Conservation (phyloP, 1,140 invertebrate species). For the Drosophila azteca region DNA sequence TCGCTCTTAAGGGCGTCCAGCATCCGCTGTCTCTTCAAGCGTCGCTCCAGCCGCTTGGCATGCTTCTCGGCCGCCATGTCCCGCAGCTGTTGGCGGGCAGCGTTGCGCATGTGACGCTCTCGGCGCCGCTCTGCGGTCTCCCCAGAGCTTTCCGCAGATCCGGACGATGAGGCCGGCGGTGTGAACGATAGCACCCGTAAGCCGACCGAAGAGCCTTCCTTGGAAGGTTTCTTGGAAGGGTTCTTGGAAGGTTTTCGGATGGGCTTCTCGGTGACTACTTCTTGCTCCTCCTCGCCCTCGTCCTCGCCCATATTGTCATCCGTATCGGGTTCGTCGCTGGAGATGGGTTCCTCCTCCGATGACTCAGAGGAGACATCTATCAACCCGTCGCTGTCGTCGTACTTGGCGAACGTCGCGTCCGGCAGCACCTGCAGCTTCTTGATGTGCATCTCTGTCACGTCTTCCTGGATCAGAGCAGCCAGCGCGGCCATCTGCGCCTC, state of each 20-base stretch:
- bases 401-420: conserved; percentile 26
- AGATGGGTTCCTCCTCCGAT: conserved; percentile 34
- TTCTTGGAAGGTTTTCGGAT: not conserved
- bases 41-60: not conserved
- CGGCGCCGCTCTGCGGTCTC: not conserved
- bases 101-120: conserved; percentile 31
- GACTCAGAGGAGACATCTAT: conserved; percentile 32
- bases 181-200: too few relatives aligned
- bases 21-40: not conserved
- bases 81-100: conserved; percentile 28
- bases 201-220: too few relatives aligned
- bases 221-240: too few relatives aligned
- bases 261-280: too few relatives aligned
- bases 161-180: too few relatives aligned
- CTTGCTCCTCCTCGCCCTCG: conserved; percentile 13
- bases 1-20: not conserved
- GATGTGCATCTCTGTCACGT: conserved; percentile 42
- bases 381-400: conserved; percentile 22
- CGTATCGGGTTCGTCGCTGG: conserved; percentile 38
- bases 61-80: not conserved
- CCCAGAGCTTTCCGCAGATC: not conserved
- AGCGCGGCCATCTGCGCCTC: conserved; percentile 32
- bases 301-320: conserved; percentile 13
- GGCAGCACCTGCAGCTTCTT: conserved; percentile 43
- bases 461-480: conserved; percentile 27